phyloP scores from a whole-genome alignment of 2,888 invertebrate species.

The Podotricha telesiphe region DNA sequence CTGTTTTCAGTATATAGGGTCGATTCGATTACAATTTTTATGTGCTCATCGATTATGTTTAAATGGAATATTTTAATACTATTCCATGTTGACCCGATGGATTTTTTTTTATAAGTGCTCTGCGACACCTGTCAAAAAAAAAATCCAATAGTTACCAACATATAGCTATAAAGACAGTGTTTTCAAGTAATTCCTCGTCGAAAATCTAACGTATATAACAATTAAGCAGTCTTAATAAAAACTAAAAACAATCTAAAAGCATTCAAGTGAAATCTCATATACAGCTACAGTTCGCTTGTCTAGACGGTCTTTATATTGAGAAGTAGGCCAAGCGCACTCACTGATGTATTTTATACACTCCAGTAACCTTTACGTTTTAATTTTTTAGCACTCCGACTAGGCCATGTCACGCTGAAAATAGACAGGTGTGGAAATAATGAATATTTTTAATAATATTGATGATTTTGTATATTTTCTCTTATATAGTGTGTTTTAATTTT shows the following conservation, averaged over 20 bases:
- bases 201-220: too few species aligned
- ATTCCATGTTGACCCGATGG: too few species aligned
- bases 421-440: constrained; percentile 12
- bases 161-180: too few species aligned
- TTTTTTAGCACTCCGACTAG: constrained; percentile 39
- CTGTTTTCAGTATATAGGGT: too few species aligned
- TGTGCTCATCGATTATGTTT: too few species aligned
- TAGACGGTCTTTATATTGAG: constrained; percentile 37
- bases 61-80: too few species aligned
- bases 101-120: too few species aligned
- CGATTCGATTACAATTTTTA: too few species aligned
- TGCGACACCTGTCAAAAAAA: too few species aligned
- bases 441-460: neutral
- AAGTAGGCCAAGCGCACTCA: constrained; percentile 39
- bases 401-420: constrained; percentile 35
- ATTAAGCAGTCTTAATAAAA: neutral
- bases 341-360: constrained; percentile 41
- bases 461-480: neutral
- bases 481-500: too few species aligned
- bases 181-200: too few species aligned
- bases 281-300: constrained; percentile 35
- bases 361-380: constrained; percentile 39
- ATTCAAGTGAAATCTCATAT: neutral
- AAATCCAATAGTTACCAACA: too few species aligned
- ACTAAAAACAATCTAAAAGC: neutral